Base-by-base conservation (phyloP, 1,140 invertebrate genomes). In the Periplaneta americana region DNA sequence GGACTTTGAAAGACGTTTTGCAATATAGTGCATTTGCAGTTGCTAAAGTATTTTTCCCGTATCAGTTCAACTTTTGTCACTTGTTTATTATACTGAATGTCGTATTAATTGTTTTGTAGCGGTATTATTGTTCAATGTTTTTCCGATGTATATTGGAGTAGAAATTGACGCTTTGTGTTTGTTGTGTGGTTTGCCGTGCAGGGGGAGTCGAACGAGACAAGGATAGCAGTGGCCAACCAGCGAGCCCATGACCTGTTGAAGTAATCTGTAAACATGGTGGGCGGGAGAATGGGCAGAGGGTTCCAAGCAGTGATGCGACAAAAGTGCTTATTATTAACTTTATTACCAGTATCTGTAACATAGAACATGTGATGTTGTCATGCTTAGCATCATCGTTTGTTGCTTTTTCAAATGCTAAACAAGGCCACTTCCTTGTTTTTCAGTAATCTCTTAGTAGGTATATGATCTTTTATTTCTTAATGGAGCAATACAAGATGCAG, bases 211-310 rank as follows among this genome's bases (percentile, higher is more conserved):
- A 95, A 95, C 90, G 93, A 94, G 90, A 93, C 94, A 85, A 93
- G 95, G 91, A 95, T 96, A 93, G 93, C 93, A 87, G 92, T 95
- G 87, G 95, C 94, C 85, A 96, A 96, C 88, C 94, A 96, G 90
- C 91, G 94, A 85, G 94, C 95, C 85, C 94, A 95, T 88, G 94
- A 95, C 87, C 92, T 96, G 86, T 92, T 96, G 88, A 95, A 95
- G 92, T 95, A 93, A 91, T 90, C 88, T 85, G 57, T 34, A 74
- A 80, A 74, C 34, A 15, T 31, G 57, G 6, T 34, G 34, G 34
- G 34, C 33, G 32, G 34, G 34, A 35, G 48, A 66, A 28, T 66
- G 48, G 37, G 32, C 48, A 66, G 48, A 28, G 48, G 48, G 48
- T 66, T 66, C 48, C 80, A 76, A n/a, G 35, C 35, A 74, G 80